Conservation (phyloP, 2,113 vertebrate species). For the Silurus meridionalis region DNA sequence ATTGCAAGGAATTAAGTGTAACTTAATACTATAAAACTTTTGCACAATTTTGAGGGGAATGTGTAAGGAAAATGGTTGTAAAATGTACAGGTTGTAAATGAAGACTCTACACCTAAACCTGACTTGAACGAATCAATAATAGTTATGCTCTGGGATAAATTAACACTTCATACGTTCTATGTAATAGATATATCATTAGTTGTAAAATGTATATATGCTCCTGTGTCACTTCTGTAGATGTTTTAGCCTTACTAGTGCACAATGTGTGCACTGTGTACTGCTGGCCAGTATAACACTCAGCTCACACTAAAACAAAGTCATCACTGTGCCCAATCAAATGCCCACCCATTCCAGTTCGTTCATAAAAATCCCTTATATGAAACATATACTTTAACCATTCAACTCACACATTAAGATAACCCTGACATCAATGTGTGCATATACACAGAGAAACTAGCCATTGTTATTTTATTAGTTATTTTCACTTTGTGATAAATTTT, state of each 20-base stretch:
- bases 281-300: slow-evolving; percentile 49
- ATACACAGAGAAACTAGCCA: background rate
- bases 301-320: slow-evolving; percentile 62
- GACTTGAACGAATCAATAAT: background rate
- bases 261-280: slow-evolving; percentile 65
- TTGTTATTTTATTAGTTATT: background rate
- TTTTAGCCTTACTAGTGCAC: slow-evolving; percentile 44
- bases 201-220: slow-evolving; percentile 33
- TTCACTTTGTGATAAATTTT: background rate
- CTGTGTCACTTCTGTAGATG: slow-evolving; percentile 18
- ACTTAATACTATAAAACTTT: background rate
- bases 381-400: background rate
- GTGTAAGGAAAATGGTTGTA: background rate
- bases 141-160: no score
- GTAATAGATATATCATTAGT: background rate
- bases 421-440: background rate
- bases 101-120: background rate
- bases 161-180: background rate
- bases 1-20: background rate
- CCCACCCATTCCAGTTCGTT: slow-evolving; percentile 24
- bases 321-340: slow-evolving; percentile 62
- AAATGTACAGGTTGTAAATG: background rate
- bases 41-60: background rate
- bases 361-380: background rate
- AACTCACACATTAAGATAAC: background rate